Evolutionary conservation across 2,888 invertebrate species (phyloP).

Genomic region (Sarcophaga rosellei): DNA sequence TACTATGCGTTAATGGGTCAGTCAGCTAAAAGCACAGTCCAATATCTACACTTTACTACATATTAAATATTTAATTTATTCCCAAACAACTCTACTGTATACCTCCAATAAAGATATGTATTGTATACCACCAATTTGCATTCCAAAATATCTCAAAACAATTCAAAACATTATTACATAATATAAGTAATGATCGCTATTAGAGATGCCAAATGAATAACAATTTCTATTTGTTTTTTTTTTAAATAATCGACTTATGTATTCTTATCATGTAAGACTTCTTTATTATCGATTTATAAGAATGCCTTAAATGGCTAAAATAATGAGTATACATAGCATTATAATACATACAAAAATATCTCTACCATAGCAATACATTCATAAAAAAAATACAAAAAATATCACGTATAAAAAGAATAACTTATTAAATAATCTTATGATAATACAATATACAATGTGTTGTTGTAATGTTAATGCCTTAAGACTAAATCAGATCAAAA

Average conservation of each 20-base stretch:
- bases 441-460: neutral
- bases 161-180: neutral
- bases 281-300: constrained; percentile 23
- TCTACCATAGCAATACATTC: constrained; percentile 26
- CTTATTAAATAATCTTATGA: constrained; percentile 21
- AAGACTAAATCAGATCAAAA: neutral
- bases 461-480: neutral
- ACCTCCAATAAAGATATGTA: too few relatives aligned
- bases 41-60: too few relatives aligned
- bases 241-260: neutral
- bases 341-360: constrained; percentile 20
- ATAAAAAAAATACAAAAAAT: constrained; percentile 12
- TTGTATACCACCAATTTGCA: neutral
- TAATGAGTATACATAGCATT: constrained; percentile 5
- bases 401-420: constrained; percentile 24
- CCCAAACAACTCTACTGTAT: too few relatives aligned
- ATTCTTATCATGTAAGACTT: constrained; percentile 14
- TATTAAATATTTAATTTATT: too few relatives aligned
- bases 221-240: constrained; percentile 2
- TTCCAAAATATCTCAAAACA: neutral
- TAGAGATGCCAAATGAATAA: neutral
- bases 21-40: too few relatives aligned
- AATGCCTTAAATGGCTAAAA: constrained; percentile 17
- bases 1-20: too few relatives aligned
- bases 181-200: neutral